Conservation (phyloP, 2,113 vertebrate species). For the Serilophus lunatus region DNA sequence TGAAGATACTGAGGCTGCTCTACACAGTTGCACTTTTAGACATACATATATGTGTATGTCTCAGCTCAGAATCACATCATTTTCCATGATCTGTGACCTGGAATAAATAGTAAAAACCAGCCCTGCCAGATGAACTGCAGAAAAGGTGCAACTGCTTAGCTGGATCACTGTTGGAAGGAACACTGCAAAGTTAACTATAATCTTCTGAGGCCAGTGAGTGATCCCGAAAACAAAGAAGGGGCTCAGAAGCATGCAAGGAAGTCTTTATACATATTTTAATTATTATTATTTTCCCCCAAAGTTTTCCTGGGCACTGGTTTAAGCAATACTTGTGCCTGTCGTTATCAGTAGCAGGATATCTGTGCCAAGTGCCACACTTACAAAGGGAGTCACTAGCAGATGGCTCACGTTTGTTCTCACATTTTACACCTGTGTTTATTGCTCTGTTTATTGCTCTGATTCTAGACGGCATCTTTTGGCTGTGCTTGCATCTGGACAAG, state of each 20-base stretch:
- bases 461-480: neutral
- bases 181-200: neutral
- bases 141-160: neutral
- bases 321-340: neutral
- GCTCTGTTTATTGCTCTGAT: neutral
- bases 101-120: neutral
- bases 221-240: neutral
- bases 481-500: neutral
- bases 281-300: neutral
- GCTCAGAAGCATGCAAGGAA: neutral
- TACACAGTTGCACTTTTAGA: neutral
- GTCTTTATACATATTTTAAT: neutral
- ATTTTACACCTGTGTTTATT: neutral
- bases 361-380: neutral
- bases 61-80: neutral
- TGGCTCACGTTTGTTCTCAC: neutral
- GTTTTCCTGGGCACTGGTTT: neutral
- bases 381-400: neutral
- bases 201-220: neutral
- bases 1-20: neutral
- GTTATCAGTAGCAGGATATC: neutral
- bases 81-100: neutral
- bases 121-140: fast-evolving
- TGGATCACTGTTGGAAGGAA: neutral
- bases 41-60: neutral